Evolutionary conservation across 2,888 invertebrate genomes (phyloP), one percentile per base, ranked within the genome.

Genomic region (Epinotia bilunana): DNA sequence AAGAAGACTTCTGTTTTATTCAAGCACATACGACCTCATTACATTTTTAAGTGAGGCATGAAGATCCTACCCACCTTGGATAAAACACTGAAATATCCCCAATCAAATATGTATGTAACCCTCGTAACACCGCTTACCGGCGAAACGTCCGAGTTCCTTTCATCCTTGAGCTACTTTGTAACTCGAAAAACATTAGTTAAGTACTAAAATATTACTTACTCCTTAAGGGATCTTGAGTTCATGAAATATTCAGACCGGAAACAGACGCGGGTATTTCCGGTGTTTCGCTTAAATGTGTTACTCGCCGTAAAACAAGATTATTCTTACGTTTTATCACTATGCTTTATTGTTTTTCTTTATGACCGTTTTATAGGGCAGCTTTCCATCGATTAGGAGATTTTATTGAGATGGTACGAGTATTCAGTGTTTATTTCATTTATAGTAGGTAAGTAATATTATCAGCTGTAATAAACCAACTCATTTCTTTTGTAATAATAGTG

Each of bases 201-300:
- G 12, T 65, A 71, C 53, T 75, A 67, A 75, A 75, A 71, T 75
- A 75, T 75, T 62, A 71, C 75, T 75, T 62, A 71, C 75, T 67
- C 71, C 61, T 75, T 62, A 55, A 71, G 65, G 67, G 61, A 53
- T 46, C 43, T 71, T 55, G 53, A 67, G 71, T 75, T 80, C 76
- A 77, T 80, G 71, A 79, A 80, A 80, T 78, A 79, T 79, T 79
- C 80, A 81, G 72, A 77, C 78, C 81, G 81, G 81, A 81, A 79
- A 76, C 74, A 61, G 72, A 67, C 73, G 72, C 72, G 74, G 68
- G 77, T 28, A 68, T 69, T 79, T 78, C 79, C 77, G 78, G 78
- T 62, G 73, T 63, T 57, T 70, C 72, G 75, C 74, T 63, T 68
- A 78, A 78, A 61, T 73, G 73, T 77, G 77, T 75, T 73, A 65